Percentiles rank a stretch among this genome's conserved stretches.
Conservation (phyloP, 2,888 invertebrate genomes). For the Chrysomela aeneicollis region DNA sequence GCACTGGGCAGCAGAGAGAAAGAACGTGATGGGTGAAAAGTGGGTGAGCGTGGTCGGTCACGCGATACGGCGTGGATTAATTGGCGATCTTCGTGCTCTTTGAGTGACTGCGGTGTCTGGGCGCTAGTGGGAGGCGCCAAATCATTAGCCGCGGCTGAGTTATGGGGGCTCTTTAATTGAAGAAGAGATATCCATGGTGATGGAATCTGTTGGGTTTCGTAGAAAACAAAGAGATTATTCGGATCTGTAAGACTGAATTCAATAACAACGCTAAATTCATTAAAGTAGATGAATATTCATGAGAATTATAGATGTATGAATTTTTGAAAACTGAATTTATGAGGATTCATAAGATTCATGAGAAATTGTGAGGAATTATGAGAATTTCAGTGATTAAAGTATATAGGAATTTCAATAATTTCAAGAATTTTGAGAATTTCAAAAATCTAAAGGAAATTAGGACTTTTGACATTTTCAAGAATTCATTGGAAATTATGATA, state of each 20-base stretch:
- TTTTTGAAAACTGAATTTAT: neutral
- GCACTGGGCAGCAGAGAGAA: too few species aligned
- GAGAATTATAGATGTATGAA: neutral
- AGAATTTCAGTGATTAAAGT: too few species aligned
- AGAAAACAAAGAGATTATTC: too few species aligned
- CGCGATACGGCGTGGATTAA: slow-evolving; percentile 46
- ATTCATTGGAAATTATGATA: too few species aligned
- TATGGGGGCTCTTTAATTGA: slow-evolving; percentile 30
- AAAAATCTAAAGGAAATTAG: too few species aligned
- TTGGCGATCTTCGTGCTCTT: slow-evolving; percentile 49
- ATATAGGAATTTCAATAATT: too few species aligned
- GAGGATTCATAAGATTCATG: neutral
- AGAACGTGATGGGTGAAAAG: slow-evolving; percentile 43
- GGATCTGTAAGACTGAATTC: too few species aligned
- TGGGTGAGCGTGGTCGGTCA: slow-evolving; percentile 48
- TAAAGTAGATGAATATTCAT: neutral
- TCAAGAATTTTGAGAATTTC: too few species aligned
- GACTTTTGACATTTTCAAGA: too few species aligned
- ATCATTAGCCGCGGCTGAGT: slow-evolving; percentile 51
- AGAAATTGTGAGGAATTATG: neutral
- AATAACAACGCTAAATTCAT: too few species aligned
- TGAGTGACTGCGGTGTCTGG: slow-evolving; percentile 45
- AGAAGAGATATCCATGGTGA: too few species aligned
- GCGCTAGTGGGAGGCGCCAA: slow-evolving; percentile 52
- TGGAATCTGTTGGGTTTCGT: too few species aligned